Conservation (phyloP, 2,113 vertebrate genomes). For the Chaetodon trifascialis region DNA sequence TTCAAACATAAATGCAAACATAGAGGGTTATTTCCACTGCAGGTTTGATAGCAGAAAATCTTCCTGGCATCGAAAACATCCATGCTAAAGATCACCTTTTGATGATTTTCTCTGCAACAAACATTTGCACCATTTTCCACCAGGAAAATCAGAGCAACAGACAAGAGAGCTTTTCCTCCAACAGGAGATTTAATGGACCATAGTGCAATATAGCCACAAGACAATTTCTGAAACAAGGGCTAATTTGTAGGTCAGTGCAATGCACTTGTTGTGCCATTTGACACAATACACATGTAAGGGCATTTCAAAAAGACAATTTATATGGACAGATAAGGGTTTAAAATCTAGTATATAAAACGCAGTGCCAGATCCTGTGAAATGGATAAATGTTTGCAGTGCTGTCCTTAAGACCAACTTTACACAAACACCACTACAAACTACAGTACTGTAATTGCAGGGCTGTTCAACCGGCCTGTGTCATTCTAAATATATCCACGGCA, state of each 20-base stretch:
- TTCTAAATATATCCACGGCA: no score
- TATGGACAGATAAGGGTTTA: neutral
- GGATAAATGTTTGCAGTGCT: no score
- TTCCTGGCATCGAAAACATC: neutral
- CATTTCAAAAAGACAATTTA: neutral
- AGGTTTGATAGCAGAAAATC: neutral
- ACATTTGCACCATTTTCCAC: no score
- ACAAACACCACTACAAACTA: neutral
- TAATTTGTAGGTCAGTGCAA: neutral
- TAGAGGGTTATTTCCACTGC: neutral
- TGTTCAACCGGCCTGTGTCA: neutral
- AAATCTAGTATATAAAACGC: neutral
- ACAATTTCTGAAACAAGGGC: neutral
- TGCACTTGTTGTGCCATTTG: neutral
- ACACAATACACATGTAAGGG: neutral
- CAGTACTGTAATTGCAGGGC: neutral
- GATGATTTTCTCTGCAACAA: no score
- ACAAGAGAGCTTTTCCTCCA: neutral
- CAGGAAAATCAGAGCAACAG: no score
- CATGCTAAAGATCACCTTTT: neutral
- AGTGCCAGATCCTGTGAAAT: no score
- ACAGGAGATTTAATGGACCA: neutral
- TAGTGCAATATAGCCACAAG: neutral
- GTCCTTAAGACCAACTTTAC: neutral
- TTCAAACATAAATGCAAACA: no score